These are phyloP conservation scores for Neosalanx taihuensis DNA, from an alignment of 2,797 vertebrate genomes.

Conservation along the genomic window DNA sequence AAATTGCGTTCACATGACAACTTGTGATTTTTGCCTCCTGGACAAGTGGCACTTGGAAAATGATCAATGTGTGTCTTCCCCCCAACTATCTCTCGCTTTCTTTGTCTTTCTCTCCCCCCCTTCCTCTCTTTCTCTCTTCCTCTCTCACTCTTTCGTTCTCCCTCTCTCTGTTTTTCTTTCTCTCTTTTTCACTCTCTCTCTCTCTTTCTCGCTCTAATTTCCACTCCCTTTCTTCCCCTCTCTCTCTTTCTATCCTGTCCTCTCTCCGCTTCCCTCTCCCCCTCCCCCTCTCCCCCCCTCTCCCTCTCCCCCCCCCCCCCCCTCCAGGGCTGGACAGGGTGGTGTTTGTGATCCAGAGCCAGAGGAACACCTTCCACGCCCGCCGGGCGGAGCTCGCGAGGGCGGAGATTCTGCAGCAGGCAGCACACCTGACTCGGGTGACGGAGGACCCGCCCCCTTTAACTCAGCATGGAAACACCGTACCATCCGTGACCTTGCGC, in stretches of 20 bases:
- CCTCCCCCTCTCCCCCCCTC: constrained; percentile 22
- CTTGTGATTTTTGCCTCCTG: no score
- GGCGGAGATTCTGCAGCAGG: constrained; percentile 77
- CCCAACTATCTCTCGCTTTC: background rate
- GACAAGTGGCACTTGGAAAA: no score
- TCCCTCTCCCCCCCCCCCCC: constrained; percentile 34
- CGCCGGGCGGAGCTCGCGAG: constrained; percentile 73
- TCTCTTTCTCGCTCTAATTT: background rate
- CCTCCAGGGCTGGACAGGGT: constrained; percentile 76
- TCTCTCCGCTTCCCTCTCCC: background rate
- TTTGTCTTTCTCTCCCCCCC: constrained; percentile 9
- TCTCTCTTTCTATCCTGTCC: background rate
- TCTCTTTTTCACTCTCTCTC: background rate
- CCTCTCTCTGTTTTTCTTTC: background rate
- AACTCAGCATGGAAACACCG: background rate
- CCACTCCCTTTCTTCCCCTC: background rate
- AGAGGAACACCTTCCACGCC: constrained; percentile 83
- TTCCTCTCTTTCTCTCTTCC: background rate
- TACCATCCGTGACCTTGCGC: no score
- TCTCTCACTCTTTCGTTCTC: background rate
- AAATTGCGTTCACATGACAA: no score
- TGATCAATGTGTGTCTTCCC: constrained; percentile 3
- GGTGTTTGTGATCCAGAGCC: constrained; percentile 89
- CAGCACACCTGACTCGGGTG: constrained; percentile 78
- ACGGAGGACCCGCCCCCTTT: constrained; percentile 8